These are phyloP conservation scores for Lepidotrigona ventralis DNA, from an alignment of 1,140 invertebrate species.

Conservation along the genomic window DNA sequence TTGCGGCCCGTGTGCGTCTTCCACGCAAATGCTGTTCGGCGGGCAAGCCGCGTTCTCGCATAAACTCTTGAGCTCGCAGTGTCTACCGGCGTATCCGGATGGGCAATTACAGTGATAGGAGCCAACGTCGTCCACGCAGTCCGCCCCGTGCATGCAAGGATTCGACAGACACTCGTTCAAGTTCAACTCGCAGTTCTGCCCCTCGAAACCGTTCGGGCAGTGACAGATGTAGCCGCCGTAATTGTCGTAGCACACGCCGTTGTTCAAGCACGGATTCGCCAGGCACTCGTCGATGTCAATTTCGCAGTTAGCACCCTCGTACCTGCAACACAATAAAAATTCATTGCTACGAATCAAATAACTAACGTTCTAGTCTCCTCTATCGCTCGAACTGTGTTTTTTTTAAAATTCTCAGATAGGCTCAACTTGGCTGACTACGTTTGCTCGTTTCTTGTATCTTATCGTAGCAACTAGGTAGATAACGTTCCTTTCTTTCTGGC, in stretches of 20 bases:
- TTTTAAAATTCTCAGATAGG: too few relatives aligned
- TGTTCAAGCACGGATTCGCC: constrained; percentile 87
- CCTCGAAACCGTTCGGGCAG: constrained; percentile 91
- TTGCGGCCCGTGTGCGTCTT: constrained; percentile 78
- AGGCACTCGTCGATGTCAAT: constrained; percentile 92
- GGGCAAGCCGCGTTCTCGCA: constrained; percentile 81
- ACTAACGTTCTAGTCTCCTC: too few relatives aligned
- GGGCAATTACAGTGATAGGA: constrained; percentile 81
- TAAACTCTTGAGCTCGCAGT: constrained; percentile 80
- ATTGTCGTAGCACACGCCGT: constrained; percentile 88
- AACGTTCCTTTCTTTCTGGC: background rate
- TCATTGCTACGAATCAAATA: too few relatives aligned
- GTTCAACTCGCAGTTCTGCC: constrained; percentile 86
- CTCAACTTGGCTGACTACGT: too few relatives aligned
- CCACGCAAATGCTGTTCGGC: constrained; percentile 80
- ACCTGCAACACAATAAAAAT: constrained; percentile 78
- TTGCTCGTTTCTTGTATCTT: too few relatives aligned
- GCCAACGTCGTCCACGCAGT: constrained; percentile 83
- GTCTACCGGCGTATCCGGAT: constrained; percentile 81
- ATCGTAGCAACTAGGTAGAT: too few relatives aligned
- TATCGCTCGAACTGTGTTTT: too few relatives aligned
- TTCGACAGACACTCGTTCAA: constrained; percentile 84
- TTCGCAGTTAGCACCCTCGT: constrained; percentile 89
- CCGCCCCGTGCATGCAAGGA: constrained; percentile 85
- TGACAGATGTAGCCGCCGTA: constrained; percentile 91